Conservation (phyloP, 2,888 invertebrate species). For the Erynnis tages region DNA sequence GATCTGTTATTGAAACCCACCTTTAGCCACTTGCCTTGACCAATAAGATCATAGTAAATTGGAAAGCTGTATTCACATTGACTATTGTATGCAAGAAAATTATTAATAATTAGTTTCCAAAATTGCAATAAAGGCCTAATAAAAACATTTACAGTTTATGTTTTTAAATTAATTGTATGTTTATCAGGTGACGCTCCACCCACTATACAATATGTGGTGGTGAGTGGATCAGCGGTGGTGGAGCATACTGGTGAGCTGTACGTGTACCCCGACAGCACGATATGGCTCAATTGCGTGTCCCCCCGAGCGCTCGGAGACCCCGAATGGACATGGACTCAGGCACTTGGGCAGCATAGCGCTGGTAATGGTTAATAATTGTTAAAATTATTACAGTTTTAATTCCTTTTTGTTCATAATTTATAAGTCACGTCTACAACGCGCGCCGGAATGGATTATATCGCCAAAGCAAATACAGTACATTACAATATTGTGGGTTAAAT, state of each 20-base stretch:
- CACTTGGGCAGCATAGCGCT: constrained; percentile 88
- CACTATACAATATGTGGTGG: constrained; percentile 88
- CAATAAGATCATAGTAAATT: no score
- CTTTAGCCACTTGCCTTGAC: no score
- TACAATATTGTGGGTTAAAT: no score
- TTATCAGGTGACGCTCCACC: constrained; percentile 89
- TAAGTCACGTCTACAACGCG: no score
- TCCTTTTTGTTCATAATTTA: background rate
- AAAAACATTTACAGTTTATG: background rate
- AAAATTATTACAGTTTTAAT: background rate
- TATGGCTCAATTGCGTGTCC: constrained; percentile 91
- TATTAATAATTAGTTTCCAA: no score
- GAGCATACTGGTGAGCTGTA: constrained; percentile 90
- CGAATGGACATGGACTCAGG: constrained; percentile 94
- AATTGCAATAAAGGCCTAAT: constrained; percentile 84
- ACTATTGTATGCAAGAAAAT: no score
- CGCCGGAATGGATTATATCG: no score
- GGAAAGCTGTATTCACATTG: no score
- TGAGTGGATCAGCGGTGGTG: constrained; percentile 89
- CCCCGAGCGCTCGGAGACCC: constrained; percentile 89
- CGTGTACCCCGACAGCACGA: constrained; percentile 89
- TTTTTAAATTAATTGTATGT: background rate
- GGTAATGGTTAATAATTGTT: constrained; percentile 69
- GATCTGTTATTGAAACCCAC: no score
- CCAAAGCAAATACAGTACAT: no score